Conservation (phyloP, 2,797 vertebrate genomes). For the Paratrypauchen microcephalus region DNA sequence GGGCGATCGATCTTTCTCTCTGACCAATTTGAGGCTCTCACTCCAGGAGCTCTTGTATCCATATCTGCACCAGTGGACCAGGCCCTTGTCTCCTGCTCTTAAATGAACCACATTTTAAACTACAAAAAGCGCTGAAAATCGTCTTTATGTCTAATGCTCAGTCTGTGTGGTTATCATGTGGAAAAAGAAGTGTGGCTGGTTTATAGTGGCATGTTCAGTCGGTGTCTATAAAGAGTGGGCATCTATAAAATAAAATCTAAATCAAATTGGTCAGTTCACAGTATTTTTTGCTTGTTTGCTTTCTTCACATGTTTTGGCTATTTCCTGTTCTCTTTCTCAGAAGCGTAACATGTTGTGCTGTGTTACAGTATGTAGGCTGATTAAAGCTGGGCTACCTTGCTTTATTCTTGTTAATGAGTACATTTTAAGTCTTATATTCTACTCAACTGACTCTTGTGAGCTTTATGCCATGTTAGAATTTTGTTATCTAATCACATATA, state of each 20-base stretch:
- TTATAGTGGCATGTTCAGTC: neutral
- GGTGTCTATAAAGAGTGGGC: neutral
- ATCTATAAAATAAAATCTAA: neutral
- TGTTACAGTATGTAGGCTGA: too few species aligned
- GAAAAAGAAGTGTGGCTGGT: neutral
- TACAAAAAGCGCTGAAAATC: neutral
- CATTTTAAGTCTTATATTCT: too few species aligned
- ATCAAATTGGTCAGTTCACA: neutral
- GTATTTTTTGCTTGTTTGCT: too few species aligned
- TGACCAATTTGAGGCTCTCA: slow-evolving; percentile 65
- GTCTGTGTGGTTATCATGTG: neutral
- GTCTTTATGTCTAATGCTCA: neutral
- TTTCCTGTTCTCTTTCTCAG: too few species aligned
- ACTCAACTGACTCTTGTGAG: too few species aligned
- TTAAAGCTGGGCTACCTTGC: too few species aligned
- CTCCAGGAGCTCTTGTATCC: slow-evolving; percentile 56
- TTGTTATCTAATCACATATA: too few species aligned
- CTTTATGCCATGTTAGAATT: too few species aligned
- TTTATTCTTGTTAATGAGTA: too few species aligned
- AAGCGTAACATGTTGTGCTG: too few species aligned
- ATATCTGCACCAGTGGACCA: slow-evolving; percentile 65
- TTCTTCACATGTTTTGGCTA: too few species aligned
- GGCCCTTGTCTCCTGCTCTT: slow-evolving; percentile 23
- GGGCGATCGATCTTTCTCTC: slow-evolving; percentile 63
- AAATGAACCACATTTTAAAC: slow-evolving; percentile 29